Evolutionary conservation across 2,888 invertebrate genomes (phyloP), one percentile per base, ranked within the genome.

Genomic region (Malacosoma neustria): DNA sequence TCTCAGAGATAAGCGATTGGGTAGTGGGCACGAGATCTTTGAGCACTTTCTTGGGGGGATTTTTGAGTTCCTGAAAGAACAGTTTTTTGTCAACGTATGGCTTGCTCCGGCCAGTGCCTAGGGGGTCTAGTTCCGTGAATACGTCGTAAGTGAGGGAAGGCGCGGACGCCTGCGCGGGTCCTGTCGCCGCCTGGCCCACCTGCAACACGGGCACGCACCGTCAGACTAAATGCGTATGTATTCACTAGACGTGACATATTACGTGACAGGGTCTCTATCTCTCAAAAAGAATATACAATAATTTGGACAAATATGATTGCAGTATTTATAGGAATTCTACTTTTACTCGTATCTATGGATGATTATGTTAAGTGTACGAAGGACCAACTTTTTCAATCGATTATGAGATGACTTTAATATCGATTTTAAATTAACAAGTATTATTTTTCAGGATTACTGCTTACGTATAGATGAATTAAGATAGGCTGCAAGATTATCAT

Each of bases 61-160:
- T 96, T 88, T 96, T 96, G 66, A 96, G 89, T 79, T 96, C 95
- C 88, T 96, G 95, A 89, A 97, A 97, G 88, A 97, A 97, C 86
- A 95, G 94, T 89, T 96, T 96, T 87, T 95, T 95, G 89, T 97
- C 96, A 67, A 96, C 91, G 87, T 96, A 97, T 46, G 96, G 96
- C 82, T 93, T 94, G 81, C 92, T 94, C 77, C 93, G 91, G 66
- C 96, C 95, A 57, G 95, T 96, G 67, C 96, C 96, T 70, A 96
- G 87, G 43, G 97, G 97, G 89, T 97, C 96, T 77, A 97, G 87
- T 73, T 97, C 96, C 51, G 95, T 95, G 88, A 97, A 97, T 59
- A 96, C 94, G 87, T 95, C 95, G 87, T 92, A 90, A 72, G 80
- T 65, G 71, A 73, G 64, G 59, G 74, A 56, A 60, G 68, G 54